Conservation (phyloP, 2,888 invertebrate species). For the Subacronicta megacephala region DNA sequence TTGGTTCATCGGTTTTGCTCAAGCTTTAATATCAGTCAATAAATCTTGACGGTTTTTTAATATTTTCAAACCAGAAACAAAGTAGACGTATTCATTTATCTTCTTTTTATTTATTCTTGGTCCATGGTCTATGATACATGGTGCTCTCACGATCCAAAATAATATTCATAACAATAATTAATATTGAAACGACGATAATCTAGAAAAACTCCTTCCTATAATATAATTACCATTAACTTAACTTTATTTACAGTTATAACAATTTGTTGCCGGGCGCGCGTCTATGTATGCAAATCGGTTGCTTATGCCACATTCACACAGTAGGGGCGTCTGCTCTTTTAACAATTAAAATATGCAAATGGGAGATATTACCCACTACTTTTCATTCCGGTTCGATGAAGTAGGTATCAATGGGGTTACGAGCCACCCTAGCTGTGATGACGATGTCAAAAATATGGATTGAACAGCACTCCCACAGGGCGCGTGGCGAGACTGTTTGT, state of each 20-base stretch:
- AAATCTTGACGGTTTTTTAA: no score
- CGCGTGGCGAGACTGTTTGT: constrained; percentile 52
- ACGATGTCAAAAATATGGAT: constrained; percentile 71
- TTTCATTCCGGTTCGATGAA: constrained; percentile 83
- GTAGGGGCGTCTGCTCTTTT: constrained; percentile 68
- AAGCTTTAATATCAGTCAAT: neutral
- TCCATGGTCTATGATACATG: no score
- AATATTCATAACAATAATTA: constrained; percentile 4
- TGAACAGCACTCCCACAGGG: constrained; percentile 43
- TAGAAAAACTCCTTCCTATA: neutral
- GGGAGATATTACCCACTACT: constrained; percentile 85
- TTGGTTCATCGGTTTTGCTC: no score
- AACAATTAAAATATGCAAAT: constrained; percentile 90
- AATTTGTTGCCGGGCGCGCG: constrained; percentile 72
- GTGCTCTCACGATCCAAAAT: no score
- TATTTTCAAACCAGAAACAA: no score
- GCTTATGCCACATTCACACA: constrained; percentile 82
- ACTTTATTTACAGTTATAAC: constrained; percentile 76
- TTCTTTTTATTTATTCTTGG: no score
- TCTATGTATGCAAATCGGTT: constrained; percentile 83
- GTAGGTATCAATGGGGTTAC: constrained; percentile 70
- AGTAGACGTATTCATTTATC: no score
- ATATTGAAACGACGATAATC: neutral
- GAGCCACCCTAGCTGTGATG: constrained; percentile 63
- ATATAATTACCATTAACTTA: constrained; percentile 69